phyloP scores from a whole-genome alignment of 2,888 invertebrate species.

The Hermodice carunculata region DNA sequence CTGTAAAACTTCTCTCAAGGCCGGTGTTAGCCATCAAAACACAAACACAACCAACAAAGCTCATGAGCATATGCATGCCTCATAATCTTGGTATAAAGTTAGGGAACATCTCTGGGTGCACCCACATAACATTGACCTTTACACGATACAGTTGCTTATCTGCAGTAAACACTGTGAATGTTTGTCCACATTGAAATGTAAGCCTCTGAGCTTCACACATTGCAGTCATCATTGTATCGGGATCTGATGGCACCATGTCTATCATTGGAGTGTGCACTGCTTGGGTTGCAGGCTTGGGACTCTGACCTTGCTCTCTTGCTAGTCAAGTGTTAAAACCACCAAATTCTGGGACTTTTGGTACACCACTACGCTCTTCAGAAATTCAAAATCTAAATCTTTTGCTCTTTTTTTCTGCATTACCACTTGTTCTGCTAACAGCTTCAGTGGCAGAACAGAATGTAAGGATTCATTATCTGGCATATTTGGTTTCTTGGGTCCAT shows the following conservation, averaged over 20 bases:
- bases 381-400: constrained; percentile 18
- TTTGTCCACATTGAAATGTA: constrained; percentile 24
- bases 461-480: too few relatives aligned
- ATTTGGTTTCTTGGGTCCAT: too few relatives aligned
- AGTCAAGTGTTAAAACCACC: constrained; percentile 34
- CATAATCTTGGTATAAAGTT: constrained; percentile 34
- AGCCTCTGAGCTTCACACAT: constrained; percentile 21
- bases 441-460: neutral
- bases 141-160: constrained; percentile 38
- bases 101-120: constrained; percentile 30
- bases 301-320: constrained; percentile 23
- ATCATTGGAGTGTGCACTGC: constrained; percentile 31
- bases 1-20: constrained; percentile 35
- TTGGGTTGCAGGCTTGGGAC: constrained; percentile 20
- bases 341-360: constrained; percentile 19
- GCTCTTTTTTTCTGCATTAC: neutral
- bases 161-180: constrained; percentile 27
- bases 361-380: constrained; percentile 12
- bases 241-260: constrained; percentile 34
- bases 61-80: constrained; percentile 48
- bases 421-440: neutral
- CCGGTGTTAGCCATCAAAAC: constrained; percentile 42
- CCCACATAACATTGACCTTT: constrained; percentile 36
- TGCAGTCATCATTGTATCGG: constrained; percentile 35
- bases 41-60: constrained; percentile 42